Percentiles rank a stretch among this genome's conserved stretches.
Evolutionary conservation across 2,113 vertebrate species (phyloP).

Genomic region (Pogona vitticeps): DNA sequence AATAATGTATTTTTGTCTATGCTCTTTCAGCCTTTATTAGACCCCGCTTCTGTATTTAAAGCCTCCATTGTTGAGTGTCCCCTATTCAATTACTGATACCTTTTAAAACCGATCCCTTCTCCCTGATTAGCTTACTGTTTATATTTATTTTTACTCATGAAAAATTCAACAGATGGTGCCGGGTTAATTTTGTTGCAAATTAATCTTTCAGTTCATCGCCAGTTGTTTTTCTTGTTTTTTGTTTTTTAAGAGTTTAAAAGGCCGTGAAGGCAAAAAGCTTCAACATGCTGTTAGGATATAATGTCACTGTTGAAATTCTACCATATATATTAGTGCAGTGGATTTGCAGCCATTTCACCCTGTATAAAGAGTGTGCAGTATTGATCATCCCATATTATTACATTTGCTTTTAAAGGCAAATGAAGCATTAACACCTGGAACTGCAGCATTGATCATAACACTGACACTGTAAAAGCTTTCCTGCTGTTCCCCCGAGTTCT

Average conservation of each 20-base stretch:
- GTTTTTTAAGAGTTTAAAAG: slow-evolving; percentile 8
- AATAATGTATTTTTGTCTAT: not conserved
- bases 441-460: slow-evolving; percentile 49
- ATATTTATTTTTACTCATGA: slow-evolving; percentile 39
- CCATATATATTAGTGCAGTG: slow-evolving; percentile 42
- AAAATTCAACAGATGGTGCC: not conserved
- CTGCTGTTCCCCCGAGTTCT: slow-evolving; percentile 30
- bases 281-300: slow-evolving; percentile 13
- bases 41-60: not conserved
- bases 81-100: not conserved
- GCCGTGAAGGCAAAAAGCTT: not conserved
- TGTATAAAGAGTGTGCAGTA: slow-evolving; percentile 57
- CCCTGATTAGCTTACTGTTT: not conserved
- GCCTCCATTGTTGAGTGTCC: not conserved
- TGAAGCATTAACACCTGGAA: slow-evolving; percentile 60
- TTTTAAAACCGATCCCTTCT: not conserved
- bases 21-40: not conserved
- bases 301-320: slow-evolving; percentile 47
- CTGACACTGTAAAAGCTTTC: slow-evolving; percentile 46
- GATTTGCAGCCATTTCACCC: slow-evolving; percentile 43
- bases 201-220: not conserved
- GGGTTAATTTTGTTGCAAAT: slow-evolving; percentile 14
- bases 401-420: slow-evolving; percentile 66
- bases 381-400: slow-evolving; percentile 65
- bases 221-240: not conserved